Base-by-base conservation (phyloP, 2,113 vertebrate species). In the Cyphomyrus plagiostoma region DNA sequence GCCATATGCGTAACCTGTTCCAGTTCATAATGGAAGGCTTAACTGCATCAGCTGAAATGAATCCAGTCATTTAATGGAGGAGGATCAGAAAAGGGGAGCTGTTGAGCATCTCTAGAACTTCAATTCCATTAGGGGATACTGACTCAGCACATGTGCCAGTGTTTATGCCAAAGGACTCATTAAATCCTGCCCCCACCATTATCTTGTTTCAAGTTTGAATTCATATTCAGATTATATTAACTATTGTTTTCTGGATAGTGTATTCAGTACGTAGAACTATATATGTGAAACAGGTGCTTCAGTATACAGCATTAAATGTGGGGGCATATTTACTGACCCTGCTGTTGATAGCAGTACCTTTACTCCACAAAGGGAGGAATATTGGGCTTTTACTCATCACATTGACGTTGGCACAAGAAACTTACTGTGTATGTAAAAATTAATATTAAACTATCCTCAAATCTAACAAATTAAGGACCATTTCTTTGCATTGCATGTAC, bases 31-130 rank as follows among this genome's bases (percentile, higher is more conserved):
- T 70, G 80, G 58, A 86, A 83, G 45, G 15, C 10, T n/a, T 74
- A 74, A 48, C n/a, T 45, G 42, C 87, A 80, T 77, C 13, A 88
- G 26, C 88, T 26, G 45, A 88, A 50, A 50, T 88, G 66, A 74
- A 74, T 74, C 88, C 46, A 77, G 66, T 3, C 66, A 45, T 50
- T 26, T 77, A 88, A 77, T 39, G 88, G 26, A 50, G 88, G 46
- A 77, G 88, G 70, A 13, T 21, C 66, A 49, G 8, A 35, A 19
- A 46, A 8, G 46, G 35, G 45, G 48, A 70, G 46, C 48, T 77
- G 88, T 66, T 52, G 58, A 70, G 42, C 26, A 26, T 66, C 45
- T 49, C 35, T 48, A 26, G 26, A 80, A 46, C 66, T 39, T 88
- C 46, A 88, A 46, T 77, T 70, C 46, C 80, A 77, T 77, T 50